These are phyloP conservation scores for Drosophila anomelani DNA, from an alignment of 2,888 invertebrate genomes.

Conservation along the genomic window DNA sequence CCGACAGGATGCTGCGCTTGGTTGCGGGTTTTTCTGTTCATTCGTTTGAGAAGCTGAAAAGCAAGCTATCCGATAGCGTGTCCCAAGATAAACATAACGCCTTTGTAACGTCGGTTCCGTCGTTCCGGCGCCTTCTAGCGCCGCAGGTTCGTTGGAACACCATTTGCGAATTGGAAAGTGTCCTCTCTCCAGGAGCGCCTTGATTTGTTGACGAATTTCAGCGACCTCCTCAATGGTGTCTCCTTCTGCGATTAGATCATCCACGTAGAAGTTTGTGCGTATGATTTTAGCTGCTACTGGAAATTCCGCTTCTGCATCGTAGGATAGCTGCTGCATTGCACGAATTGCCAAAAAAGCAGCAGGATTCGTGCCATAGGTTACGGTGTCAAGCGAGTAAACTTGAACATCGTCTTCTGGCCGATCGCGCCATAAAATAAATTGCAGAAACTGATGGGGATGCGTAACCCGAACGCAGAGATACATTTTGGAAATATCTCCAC, in stretches of 20 bases:
- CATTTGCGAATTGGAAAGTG: not conserved
- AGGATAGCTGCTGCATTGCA: too few relatives aligned
- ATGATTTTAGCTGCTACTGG: constrained; percentile 9
- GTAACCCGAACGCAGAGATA: too few relatives aligned
- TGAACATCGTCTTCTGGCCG: too few relatives aligned
- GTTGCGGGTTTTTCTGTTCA: not conserved
- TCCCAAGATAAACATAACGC: not conserved
- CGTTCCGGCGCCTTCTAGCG: constrained; percentile 1
- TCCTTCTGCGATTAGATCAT: constrained; percentile 2
- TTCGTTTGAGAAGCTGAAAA: not conserved
- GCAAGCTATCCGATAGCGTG: not conserved
- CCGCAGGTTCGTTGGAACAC: constrained; percentile 1
- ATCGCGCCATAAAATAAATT: too few relatives aligned
- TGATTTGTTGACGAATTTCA: not conserved
- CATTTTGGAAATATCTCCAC: too few relatives aligned
- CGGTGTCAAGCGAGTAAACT: too few relatives aligned
- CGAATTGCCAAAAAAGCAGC: too few relatives aligned
- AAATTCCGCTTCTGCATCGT: not conserved
- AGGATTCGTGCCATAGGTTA: not conserved
- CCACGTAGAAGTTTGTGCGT: constrained; percentile 9
- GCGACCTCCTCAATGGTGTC: constrained; percentile 1
- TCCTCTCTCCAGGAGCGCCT: not conserved
- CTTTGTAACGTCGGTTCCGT: constrained; percentile 1
- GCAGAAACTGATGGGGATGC: too few relatives aligned
- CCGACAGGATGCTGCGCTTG: not conserved